phyloP scores from a whole-genome alignment of 2,797 vertebrate species.

The Chaetodon trifasciatus region DNA sequence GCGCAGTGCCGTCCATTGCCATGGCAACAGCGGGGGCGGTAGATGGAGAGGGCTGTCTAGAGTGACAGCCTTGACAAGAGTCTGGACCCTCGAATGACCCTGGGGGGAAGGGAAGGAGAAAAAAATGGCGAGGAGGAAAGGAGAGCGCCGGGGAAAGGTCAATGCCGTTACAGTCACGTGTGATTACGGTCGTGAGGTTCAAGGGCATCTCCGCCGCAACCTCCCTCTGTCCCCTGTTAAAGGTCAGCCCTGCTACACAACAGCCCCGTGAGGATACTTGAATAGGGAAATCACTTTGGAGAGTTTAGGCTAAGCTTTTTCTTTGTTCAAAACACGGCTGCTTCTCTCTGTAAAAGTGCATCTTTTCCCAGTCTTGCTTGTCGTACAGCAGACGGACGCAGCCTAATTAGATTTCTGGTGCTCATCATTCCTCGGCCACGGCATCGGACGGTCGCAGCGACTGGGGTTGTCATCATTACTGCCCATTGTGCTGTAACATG shows the following conservation, averaged over 20 bases:
- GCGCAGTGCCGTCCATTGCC: conserved; percentile 80
- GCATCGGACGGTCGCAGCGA: conserved; percentile 61
- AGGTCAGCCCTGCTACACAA: conserved; percentile 70
- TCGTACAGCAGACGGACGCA: conserved; percentile 54
- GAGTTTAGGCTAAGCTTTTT: conserved; percentile 41
- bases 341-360: conserved; percentile 38
- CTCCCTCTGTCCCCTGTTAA: conserved; percentile 65
- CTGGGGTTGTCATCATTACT: conserved; percentile 78
- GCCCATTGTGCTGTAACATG: conserved; percentile 80
- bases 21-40: conserved; percentile 83
- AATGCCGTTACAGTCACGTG: conserved; percentile 74
- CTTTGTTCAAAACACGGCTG: conserved; percentile 40
- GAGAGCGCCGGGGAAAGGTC: conserved; percentile 76
- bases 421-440: conserved; percentile 58
- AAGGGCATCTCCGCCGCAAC: conserved; percentile 75
- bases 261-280: conserved; percentile 46
- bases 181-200: conserved; percentile 81
- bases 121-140: conserved; percentile 58
- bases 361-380: conserved; percentile 58
- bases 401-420: conserved; percentile 74
- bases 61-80: conserved; percentile 87
- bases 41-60: conserved; percentile 84
- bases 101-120: conserved; percentile 58
- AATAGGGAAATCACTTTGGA: conserved; percentile 59
- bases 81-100: conserved; percentile 85